Base-by-base conservation (phyloP, 2,797 vertebrate species). In the Pelodytes ibericus region DNA sequence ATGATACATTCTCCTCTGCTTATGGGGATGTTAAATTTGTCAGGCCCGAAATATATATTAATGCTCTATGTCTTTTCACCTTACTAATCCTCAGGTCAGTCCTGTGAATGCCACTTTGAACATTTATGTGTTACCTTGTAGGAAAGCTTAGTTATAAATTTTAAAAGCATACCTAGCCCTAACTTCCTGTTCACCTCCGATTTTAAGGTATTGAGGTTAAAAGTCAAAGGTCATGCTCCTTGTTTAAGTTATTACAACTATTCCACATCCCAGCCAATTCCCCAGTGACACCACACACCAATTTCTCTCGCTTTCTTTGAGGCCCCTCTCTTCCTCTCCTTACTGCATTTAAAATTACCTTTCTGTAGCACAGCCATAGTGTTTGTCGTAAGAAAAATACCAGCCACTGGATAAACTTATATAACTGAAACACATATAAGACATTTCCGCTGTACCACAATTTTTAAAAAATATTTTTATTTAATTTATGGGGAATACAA, bases 181-280 rank as follows among this genome's bases (percentile, higher is more conserved):
- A 22, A 66, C 49, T 77, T 83, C 36, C 20, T 71, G 4, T 68
- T 85, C 80, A 81, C 81, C 67, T 83, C 81, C 69, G 74, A 49
- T 62, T 84, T 81, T 63, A 72, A 79, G 71, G 77, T 79, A 73
- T 69, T 68, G 71, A 74, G 15, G 26, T 10, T 74, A 76, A 3
- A 73, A 41, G 77, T 80, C 44, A 80, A 81, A 81, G 70, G 78
- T 76, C 0, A 0, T 24, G 71, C 82, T 36, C 81, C 49, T 80
- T 71, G 20, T 72, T 82, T 80, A 70, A 67, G 56, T 71, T 82
- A 64, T 72, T 82, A 81, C 83, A 84, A 71, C 30, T 83, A 26
- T 74, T 67, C 79, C 83, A 80, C 13, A 70, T 57, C 30, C 57
- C 29, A 66, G 39, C 39, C 49, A 81, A 83, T 77, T 74, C 41